Evolutionary conservation across 1,140 invertebrate species (phyloP).

Genomic region (Vanessa tameamea): DNA sequence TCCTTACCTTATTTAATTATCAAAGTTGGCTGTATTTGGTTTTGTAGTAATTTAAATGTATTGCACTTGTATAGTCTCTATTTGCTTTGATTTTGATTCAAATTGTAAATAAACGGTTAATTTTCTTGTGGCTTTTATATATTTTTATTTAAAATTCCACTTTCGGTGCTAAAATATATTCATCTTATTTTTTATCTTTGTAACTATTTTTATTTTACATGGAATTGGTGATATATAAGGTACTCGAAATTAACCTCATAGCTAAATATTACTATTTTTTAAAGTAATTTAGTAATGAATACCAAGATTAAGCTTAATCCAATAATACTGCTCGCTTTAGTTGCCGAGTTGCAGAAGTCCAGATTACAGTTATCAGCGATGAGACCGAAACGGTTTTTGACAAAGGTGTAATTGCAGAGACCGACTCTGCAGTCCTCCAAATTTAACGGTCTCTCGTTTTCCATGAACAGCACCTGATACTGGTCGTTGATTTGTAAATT

Average conservation of each 20-base stretch:
- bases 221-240: neutral
- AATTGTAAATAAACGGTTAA: too few species aligned
- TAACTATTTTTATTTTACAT: neutral
- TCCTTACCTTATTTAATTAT: too few species aligned
- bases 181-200: too few species aligned
- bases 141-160: too few species aligned
- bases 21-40: too few species aligned
- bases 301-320: conserved; percentile 34
- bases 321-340: conserved; percentile 39
- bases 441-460: conserved; percentile 83
- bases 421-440: conserved; percentile 82
- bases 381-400: conserved; percentile 60
- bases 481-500: conserved; percentile 74
- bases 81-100: too few species aligned
- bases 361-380: conserved; percentile 65
- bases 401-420: conserved; percentile 82
- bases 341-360: conserved; percentile 65
- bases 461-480: conserved; percentile 83
- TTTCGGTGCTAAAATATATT: too few species aligned
- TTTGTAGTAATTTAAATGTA: too few species aligned
- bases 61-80: too few species aligned
- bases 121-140: too few species aligned
- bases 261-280: neutral
- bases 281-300: conserved; percentile 16
- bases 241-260: neutral